phyloP scores from a whole-genome alignment of 2,888 invertebrate species.

The Hoplodrina ambigua region DNA sequence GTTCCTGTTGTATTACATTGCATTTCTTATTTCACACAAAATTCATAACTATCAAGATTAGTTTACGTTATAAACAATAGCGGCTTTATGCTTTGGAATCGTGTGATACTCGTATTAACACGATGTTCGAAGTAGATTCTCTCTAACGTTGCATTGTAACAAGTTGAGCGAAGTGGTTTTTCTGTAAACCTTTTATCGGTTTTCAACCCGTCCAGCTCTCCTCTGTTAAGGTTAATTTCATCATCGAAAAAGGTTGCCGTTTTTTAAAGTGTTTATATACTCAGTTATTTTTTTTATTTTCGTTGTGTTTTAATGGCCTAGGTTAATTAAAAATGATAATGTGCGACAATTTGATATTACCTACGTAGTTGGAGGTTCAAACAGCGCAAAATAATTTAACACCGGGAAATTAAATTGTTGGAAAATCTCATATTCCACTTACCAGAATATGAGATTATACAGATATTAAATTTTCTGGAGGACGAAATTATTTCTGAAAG shows the following conservation, averaged over 20 bases:
- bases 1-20: too few relatives aligned
- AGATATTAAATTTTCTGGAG: background rate
- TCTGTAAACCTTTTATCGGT: conserved; percentile 37
- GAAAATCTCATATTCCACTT: too few relatives aligned
- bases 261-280: conserved; percentile 55
- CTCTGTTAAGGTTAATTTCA: conserved; percentile 71
- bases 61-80: too few relatives aligned
- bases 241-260: conserved; percentile 66
- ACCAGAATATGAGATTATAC: background rate
- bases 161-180: conserved; percentile 6
- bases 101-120: too few relatives aligned
- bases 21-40: too few relatives aligned
- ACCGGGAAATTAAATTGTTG: too few relatives aligned
- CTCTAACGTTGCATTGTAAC: background rate
- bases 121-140: too few relatives aligned
- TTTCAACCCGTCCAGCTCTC: conserved; percentile 63
- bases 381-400: too few relatives aligned
- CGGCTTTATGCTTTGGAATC: too few relatives aligned
- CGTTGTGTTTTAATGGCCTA: conserved; percentile 40
- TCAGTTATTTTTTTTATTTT: conserved; percentile 49
- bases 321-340: conserved; percentile 32
- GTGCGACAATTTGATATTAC: conserved; percentile 2
- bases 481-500: background rate
- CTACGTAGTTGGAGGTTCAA: too few relatives aligned
- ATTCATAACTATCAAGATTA: too few relatives aligned